Evolutionary conservation across 2,113 vertebrate species (phyloP), one percentile per base, ranked within the genome.

Genomic region (Buteo buteo): DNA sequence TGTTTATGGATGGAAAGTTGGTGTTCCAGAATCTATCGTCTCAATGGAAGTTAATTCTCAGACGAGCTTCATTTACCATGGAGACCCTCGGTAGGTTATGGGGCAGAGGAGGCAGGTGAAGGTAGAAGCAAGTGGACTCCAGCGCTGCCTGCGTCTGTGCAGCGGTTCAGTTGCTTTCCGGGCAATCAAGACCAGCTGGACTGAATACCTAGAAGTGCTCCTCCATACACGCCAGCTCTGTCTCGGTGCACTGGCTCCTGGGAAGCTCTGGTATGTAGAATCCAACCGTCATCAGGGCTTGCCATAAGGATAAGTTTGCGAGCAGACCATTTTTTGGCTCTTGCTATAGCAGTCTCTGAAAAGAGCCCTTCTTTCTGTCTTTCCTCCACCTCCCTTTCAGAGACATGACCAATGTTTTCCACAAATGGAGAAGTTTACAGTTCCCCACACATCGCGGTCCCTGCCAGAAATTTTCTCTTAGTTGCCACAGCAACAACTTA

Each of bases 331-430:
- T 91, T 95, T 54, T 96, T 97, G 97, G 96, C 97, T 96, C 74
- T 77, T 66, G 82, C 71, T 66, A 6, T 50, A 73, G 73, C 42
- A n/a, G 62, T 36, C 66, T 94, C 87, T 97, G 95, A 97, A 97
- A 95, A 94, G 97, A 96, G 87, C 82, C 91, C 92, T 97, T 97
- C 89, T 97, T 95, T 97, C 90, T 78, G 32, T 72, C 62, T 96
- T 73, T 72, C 71, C 91, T 94, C 84, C 84, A 86, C 93, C 93
- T 94, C 74, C 67, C 82, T 96, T 90, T 71, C 91, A 44, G 93
- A 97, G 94, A 97, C 96, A 93, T 96, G 93, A 96, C 94, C 95
- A 93, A 34, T 93, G 93, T 97, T 97, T 97, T 97, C 97, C 97
- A 90, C 94, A 86, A 96, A 91, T 28, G 88, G 95, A 96, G 95